phyloP scores from a whole-genome alignment of 2,113 vertebrate genomes.

The Castor canadensis region DNA sequence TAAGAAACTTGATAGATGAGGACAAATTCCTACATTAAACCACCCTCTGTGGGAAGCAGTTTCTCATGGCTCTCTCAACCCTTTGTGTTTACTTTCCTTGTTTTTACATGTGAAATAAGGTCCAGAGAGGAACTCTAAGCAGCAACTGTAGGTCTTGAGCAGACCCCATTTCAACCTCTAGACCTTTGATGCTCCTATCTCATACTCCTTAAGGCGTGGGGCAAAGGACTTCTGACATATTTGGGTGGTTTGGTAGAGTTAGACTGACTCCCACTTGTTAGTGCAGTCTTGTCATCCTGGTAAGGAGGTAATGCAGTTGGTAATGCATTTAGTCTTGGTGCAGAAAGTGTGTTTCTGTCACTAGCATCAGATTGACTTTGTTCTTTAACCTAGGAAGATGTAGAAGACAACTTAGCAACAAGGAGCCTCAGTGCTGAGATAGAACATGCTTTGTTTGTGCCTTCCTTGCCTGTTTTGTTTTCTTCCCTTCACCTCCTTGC shows the following conservation, averaged over 20 bases:
- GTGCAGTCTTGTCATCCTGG: background rate
- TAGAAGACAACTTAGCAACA: background rate
- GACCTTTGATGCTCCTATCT: background rate
- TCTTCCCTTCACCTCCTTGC: background rate
- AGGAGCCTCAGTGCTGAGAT: background rate
- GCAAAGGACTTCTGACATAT: background rate
- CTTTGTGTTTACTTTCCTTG: background rate
- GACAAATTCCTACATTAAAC: background rate
- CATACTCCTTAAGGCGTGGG: background rate
- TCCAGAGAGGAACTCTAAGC: background rate
- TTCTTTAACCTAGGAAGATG: constrained; percentile 38
- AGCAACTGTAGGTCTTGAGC: background rate
- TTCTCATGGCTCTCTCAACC: background rate
- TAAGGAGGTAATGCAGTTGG: background rate
- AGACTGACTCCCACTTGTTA: background rate
- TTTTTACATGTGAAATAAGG: constrained; percentile 27
- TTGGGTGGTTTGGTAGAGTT: constrained; percentile 2
- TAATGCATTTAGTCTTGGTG: background rate
- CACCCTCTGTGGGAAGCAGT: background rate
- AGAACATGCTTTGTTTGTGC: background rate
- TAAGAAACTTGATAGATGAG: constrained; percentile 27
- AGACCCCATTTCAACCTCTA: background rate
- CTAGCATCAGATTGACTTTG: background rate
- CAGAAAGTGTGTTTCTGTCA: constrained; percentile 42
- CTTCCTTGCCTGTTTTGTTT: background rate